Conservation (phyloP, 2,888 invertebrate species). For the Leptinotarsa rubiginosa region DNA sequence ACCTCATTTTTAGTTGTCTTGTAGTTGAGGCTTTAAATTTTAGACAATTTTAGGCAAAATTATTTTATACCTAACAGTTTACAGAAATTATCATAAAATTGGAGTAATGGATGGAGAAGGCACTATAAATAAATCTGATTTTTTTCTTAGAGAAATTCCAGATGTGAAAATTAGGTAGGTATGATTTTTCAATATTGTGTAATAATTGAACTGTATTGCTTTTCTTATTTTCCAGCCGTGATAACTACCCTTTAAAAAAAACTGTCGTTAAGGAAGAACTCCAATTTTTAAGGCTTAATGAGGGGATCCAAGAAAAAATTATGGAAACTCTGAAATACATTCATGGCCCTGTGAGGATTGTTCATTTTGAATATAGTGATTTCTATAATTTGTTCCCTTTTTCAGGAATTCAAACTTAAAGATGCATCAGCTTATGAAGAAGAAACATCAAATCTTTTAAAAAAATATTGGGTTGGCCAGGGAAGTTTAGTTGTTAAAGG, state of each 20-base stretch:
- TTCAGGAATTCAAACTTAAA: slow-evolving; percentile 67
- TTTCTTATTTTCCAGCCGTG: slow-evolving; percentile 6
- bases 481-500: slow-evolving; percentile 82
- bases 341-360: slow-evolving; percentile 75
- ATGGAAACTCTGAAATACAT: slow-evolving; percentile 80
- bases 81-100: background rate
- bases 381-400: slow-evolving; percentile 6
- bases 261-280: slow-evolving; percentile 78
- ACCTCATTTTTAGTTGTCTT: slow-evolving; percentile 10
- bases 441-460: slow-evolving; percentile 75
- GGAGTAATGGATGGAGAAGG: slow-evolving; percentile 71
- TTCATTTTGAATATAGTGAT: too few relatives aligned
- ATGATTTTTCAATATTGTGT: slow-evolving; percentile 23
- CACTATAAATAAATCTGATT: slow-evolving; percentile 73
- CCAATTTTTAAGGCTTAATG: slow-evolving; percentile 76
- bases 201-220: background rate
- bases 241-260: slow-evolving; percentile 58
- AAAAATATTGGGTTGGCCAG: slow-evolving; percentile 82
- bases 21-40: background rate
- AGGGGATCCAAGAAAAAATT: slow-evolving; percentile 78
- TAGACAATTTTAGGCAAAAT: background rate
- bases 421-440: slow-evolving; percentile 70
- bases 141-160: slow-evolving; percentile 73
- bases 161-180: slow-evolving; percentile 75
- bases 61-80: background rate